Base-by-base conservation (phyloP, 1,140 invertebrate genomes). In the Drosophila paulistorum region DNA sequence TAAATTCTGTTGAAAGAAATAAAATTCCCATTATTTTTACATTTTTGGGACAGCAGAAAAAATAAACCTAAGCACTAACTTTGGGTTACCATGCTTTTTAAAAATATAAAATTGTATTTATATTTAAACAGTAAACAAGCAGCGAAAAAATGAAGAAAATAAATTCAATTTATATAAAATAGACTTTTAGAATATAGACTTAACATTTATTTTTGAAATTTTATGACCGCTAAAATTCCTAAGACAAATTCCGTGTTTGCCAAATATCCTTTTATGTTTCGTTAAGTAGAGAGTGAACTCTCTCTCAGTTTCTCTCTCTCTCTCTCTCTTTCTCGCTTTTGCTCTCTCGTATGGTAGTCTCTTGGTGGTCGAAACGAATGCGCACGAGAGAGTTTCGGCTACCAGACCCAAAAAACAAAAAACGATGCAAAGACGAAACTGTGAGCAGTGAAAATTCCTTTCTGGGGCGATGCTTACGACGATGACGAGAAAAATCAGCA, bases 401-500 rank as follows among this genome's bases (percentile, higher is more conserved):
- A 58, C 7, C 57, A 33, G 33, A 33, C 23, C 54, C 64, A 72
- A 62, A 72, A 68, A 70, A 9, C 3, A 11, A 37, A 37, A 37
- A 39, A 11, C 14, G 13, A 65, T 41, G 35, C 10, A 67, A 20
- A 10, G 23, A 14, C 9, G 20, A 41, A 57, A 20, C 67, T 54
- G 78, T 39, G 57, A 26, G 45, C 26, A 68, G 30, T n/a, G 26
- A 57, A 63, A 75, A 58, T 30, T 65, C 54, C 71, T 77, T 86
- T 82, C 42, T 86, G 69, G 72, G 76, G 71, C 83, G 82, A 86
- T 86, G 82, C 82, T 86, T 74, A 83, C 76, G 64, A 87, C 72
- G 83, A 86, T 76, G 83, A 76, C 83, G 82, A 86, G 82, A 86
- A 86, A 86, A 86, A 86, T 85, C 74, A 84, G 81, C 81, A 85